Base-by-base conservation (phyloP, 2,888 invertebrate species). In the Drosophila rellima region DNA sequence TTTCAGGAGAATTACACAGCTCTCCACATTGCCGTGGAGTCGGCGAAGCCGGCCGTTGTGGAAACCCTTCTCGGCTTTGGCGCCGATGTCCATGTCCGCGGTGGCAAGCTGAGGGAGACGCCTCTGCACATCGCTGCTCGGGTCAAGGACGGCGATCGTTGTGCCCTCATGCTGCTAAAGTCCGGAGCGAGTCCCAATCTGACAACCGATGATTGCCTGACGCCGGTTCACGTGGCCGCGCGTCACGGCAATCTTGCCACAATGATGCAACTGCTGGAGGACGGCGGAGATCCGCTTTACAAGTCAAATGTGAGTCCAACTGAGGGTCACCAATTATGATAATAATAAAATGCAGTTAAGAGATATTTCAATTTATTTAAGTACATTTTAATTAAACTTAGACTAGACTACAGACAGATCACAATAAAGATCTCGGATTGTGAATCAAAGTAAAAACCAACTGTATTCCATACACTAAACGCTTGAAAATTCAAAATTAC, bases 151-250 rank as follows among this genome's bases (percentile, higher is more conserved):
- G 97, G 97, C 3, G 97, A 97, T 90, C 95, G 96, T 81, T 99
- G 99, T 93, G 99, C 98, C 4, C 94, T 99, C 80, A 99, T 99
- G 98, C 93, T 99, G 73, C 93, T 99, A 37, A 99, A 99, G 93
- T 98, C 98, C 3, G 99, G 99, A 0, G 99, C 99, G 8, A 97
- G 98, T 67, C 98, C 99, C 0, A 99, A 99, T 93, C 95, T 98
- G 70, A 95, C 96, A 3, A 98, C 98, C 66, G 97, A 98, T 92
- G 98, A 99, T 92, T 98, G 99, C 2, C 97, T 98, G 93, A 99
- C 99, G 0, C 98, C 99, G 0, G 96, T 99, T 4, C 99, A 99
- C 91, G 98, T 99, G 17, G 98, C 99, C 0, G 97, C 99, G 0
- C 95, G 97, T 80, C 95, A 96, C 88, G 99, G 99, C 0, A 98